Evolutionary conservation across 2,888 invertebrate genomes (phyloP).

Genomic region (Epistrophella euchroma): DNA sequence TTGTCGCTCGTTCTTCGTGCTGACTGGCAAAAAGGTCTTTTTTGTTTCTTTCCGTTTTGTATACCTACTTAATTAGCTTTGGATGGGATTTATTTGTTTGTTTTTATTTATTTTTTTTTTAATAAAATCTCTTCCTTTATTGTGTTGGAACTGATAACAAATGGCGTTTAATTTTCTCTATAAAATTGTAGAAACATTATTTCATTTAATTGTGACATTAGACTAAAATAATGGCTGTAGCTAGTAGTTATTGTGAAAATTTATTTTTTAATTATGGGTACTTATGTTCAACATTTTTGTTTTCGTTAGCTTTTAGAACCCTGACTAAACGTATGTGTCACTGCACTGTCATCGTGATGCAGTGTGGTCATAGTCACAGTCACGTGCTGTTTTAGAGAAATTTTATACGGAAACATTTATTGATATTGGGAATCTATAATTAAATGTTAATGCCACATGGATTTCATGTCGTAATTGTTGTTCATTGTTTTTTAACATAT

Average conservation of each 20-base stretch:
- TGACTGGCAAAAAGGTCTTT: neutral
- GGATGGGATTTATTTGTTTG: slow-evolving; percentile 9
- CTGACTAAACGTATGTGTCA: slow-evolving; percentile 5
- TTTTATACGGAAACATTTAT: neutral
- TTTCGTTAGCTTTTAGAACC: neutral
- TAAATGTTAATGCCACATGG: neutral
- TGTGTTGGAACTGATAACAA: slow-evolving; percentile 20
- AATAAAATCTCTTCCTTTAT: slow-evolving; percentile 1
- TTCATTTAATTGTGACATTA: slow-evolving; percentile 6
- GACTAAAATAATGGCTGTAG: neutral
- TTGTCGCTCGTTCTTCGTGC: slow-evolving; percentile 13
- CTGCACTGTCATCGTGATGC: neutral
- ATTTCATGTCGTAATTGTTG: neutral
- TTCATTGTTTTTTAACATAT: neutral
- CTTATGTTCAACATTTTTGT: neutral
- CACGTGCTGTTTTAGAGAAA: slow-evolving; percentile 27
- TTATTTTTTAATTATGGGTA: slow-evolving; percentile 9
- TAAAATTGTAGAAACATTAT: neutral
- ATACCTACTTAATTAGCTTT: slow-evolving; percentile 11
- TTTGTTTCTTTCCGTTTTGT: slow-evolving; percentile 14
- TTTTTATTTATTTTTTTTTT: neutral
- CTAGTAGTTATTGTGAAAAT: neutral
- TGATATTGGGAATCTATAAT: neutral
- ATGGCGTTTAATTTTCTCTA: slow-evolving; percentile 14
- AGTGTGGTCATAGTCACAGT: neutral